These are phyloP conservation scores for Rhipidura dahli DNA, from an alignment of 2,113 vertebrate genomes.

Conservation along the genomic window DNA sequence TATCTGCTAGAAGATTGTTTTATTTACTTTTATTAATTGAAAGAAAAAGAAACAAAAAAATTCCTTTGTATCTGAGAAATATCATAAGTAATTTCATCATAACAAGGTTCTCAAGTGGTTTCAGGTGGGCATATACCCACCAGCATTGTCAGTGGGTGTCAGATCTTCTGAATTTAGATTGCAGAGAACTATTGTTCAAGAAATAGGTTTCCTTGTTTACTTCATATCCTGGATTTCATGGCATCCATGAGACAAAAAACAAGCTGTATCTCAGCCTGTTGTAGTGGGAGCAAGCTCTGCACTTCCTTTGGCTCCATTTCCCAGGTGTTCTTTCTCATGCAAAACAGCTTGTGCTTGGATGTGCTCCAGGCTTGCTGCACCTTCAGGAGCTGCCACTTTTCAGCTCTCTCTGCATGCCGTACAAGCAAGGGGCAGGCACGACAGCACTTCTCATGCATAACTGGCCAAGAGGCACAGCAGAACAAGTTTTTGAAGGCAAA, in stretches of 20 bases:
- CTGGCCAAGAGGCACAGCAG: accelerated
- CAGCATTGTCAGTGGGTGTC: too few relatives aligned
- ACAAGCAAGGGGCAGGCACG: neutral
- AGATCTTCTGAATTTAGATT: neutral
- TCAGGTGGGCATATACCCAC: accelerated
- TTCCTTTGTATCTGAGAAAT: neutral
- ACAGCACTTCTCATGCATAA: neutral
- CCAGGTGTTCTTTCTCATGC: neutral
- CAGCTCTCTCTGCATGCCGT: neutral
- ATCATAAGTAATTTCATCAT: neutral
- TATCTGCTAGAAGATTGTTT: neutral
- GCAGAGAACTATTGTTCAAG: neutral
- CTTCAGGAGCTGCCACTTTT: neutral
- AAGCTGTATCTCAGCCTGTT: neutral
- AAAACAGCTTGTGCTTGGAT: neutral
- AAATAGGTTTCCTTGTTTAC: neutral
- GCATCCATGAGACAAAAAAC: neutral
- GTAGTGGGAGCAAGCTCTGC: neutral
- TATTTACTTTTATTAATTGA: neutral
- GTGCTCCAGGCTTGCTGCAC: neutral
- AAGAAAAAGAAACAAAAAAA: neutral
- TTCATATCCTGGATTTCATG: neutral
- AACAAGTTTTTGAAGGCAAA: neutral
- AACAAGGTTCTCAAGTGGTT: neutral
- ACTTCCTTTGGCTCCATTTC: neutral